Evolutionary conservation across 2,888 invertebrate genomes (phyloP), one percentile per base, ranked within the genome.

Genomic region (Dastarcus helophoroides): DNA sequence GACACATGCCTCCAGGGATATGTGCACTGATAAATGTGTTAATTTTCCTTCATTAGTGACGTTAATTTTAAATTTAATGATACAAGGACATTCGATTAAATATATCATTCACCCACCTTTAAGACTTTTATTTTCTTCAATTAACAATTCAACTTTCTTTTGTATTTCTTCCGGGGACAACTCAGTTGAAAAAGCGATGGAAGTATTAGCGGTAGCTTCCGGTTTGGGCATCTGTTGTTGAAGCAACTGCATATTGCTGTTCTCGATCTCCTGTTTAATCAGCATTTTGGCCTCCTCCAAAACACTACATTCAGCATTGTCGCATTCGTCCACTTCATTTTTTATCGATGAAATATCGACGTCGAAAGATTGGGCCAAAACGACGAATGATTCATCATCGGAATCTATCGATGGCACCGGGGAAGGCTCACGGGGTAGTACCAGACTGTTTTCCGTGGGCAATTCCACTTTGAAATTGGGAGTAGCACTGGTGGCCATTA

Each of bases 341-440:
- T n/a, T n/a, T n/a, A n/a, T n/a, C n/a, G n/a, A n/a, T n/a, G 33
- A 29, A 14, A 33, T n/a, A 26, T 33, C 33, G 5, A 31, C 29
- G n/a, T 43, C 39, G 12, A 40, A 26, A 9, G 44, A 43, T 14
- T 37, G 28, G 9, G 46, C 44, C 9, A 58, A 36, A 3, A 58
- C 53, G 12, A 56, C 55, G 37, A 58, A 58, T 1, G 56, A 56
- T 33, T 50, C 50, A 26, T 54, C 55, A 29, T 47, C 47, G 2
- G 47, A 41, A 5, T 23, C 22, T 26, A 26, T 14, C 21, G 35
- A 22, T 4, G 35, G 14, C 23, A 32, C 25, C 14, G 19, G 23
- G 14, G 13, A 11, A n/a, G 29, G 33, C 10, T 14, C 26, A 21
- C 13, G 10, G 8, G 29, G 33, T 25, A 33, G 19, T 17, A n/a